Base-by-base conservation (phyloP, 2,888 invertebrate species). In the Muscina levida region DNA sequence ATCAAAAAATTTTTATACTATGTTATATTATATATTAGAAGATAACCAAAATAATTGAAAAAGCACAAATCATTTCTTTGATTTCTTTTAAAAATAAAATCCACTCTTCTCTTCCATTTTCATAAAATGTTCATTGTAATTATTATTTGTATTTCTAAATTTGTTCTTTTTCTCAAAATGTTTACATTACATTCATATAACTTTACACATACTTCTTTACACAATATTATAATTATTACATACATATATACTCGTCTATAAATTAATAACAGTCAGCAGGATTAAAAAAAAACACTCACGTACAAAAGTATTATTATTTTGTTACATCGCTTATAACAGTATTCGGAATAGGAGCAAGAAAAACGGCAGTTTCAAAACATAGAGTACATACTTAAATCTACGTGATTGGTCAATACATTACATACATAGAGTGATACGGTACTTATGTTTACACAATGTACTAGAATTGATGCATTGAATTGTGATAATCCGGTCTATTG, bases 391-490 rank as follows among this genome's bases (percentile, higher is more conserved):
- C 62, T 42, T 62, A 62, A 42, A 62, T 11, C 62, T 62, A 62
- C 19, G 13, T 39, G 17, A 62, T 62, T 62, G 39, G 37, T 37
- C 62, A 62, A 42, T n/a, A n/a, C 22, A 42, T 62, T 22, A 42
- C 62, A 62, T 37, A 56, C 10, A 24, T 0, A 57, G 57, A 59
- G 37, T 17, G 31, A 59, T 57, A 39, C 2, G 37, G 62, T 11
- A 26, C 24, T 44, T 44, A 10, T 37, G 10, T 15, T n/a, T 8
- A 39, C 15, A 17, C 19, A 46, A 22, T 39, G 19, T 68, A 89
- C 87, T 94, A 94, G 87, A 94, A 95, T 88, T 95, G 94, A 89
- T 94, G 94, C 91, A 94, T 93, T 59, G 93, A 93, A 82, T 93
- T 93, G 3, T 93, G 93, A 86, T 94, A 94, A 56, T 92, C 92